phyloP scores from a whole-genome alignment of 2,797 vertebrate genomes.

The Melanotaenia nigrans region DNA sequence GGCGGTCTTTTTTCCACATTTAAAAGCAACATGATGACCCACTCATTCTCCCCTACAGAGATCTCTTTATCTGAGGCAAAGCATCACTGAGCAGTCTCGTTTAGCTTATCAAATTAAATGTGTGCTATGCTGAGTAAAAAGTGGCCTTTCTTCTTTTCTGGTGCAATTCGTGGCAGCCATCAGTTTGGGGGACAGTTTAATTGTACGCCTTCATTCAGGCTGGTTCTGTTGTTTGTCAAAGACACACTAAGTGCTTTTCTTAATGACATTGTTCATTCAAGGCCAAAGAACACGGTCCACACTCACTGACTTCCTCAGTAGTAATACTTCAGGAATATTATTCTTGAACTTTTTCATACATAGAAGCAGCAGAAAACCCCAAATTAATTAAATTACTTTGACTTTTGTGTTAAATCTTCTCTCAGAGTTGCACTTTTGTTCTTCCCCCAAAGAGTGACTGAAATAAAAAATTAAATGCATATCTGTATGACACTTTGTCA shows the following conservation, averaged over 20 bases:
- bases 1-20: slow-evolving; percentile 13
- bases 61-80: slow-evolving; percentile 55
- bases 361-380: slow-evolving; percentile 5
- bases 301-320: slow-evolving; percentile 28
- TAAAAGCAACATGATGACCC: slow-evolving; percentile 63
- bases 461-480: slow-evolving; percentile 1
- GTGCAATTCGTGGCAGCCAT: slow-evolving; percentile 70
- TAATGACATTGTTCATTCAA: slow-evolving; percentile 69
- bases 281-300: slow-evolving; percentile 52
- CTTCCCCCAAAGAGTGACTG: background rate
- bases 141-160: slow-evolving; percentile 36
- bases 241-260: slow-evolving; percentile 46
- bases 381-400: background rate
- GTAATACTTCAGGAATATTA: slow-evolving; percentile 30
- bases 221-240: slow-evolving; percentile 61
- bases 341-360: slow-evolving; percentile 15
- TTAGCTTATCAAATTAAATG: slow-evolving; percentile 51
- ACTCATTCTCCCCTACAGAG: slow-evolving; percentile 40
- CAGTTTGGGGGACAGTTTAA: slow-evolving; percentile 62
- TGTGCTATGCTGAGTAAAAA: slow-evolving; percentile 23
- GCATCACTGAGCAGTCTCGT: slow-evolving; percentile 60
- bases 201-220: slow-evolving; percentile 47
- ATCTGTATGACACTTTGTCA: background rate
- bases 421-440: background rate
- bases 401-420: slow-evolving; percentile 26